These are phyloP conservation scores for Lasioglossum albipes DNA, from an alignment of 1,140 invertebrate genomes.

Conservation along the genomic window DNA sequence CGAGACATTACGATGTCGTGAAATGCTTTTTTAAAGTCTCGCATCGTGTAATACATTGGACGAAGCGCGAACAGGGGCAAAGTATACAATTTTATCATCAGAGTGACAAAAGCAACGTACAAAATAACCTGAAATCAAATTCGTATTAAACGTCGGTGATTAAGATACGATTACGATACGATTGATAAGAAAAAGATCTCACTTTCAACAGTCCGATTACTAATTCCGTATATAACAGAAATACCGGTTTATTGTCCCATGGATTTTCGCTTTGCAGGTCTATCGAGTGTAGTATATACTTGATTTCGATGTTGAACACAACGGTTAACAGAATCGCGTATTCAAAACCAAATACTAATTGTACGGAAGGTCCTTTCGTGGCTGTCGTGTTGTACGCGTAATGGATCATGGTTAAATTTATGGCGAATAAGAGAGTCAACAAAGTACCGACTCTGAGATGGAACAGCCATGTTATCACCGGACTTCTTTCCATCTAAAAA, in stretches of 20 bases:
- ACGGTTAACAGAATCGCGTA: slow-evolving; percentile 98
- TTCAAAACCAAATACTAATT: slow-evolving; percentile 99
- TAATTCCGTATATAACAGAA: slow-evolving; percentile 97
- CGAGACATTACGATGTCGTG: slow-evolving; percentile 98
- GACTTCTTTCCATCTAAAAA: slow-evolving; percentile 98
- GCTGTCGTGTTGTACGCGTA: slow-evolving; percentile 98
- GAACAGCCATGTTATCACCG: slow-evolving; percentile 96
- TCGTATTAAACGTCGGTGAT: slow-evolving; percentile 1
- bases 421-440: slow-evolving; percentile 87
- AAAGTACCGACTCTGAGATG: slow-evolving; percentile 95
- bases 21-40: slow-evolving; percentile 98
- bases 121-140: slow-evolving; percentile 89
- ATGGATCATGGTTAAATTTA: slow-evolving; percentile 95
- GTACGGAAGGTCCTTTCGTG: slow-evolving; percentile 96
- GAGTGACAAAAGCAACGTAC: slow-evolving; percentile 95
- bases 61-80: slow-evolving; percentile 98
- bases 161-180: not conserved
- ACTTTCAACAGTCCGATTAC: slow-evolving; percentile 92
- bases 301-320: slow-evolving; percentile 95
- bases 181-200: slow-evolving; percentile 30
- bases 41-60: slow-evolving; percentile 99
- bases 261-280: slow-evolving; percentile 96
- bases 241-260: slow-evolving; percentile 99
- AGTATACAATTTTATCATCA: slow-evolving; percentile 99
- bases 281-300: slow-evolving; percentile 96